Evolutionary conservation across 2,888 invertebrate species (phyloP).

Genomic region (Sipunculus nudus): DNA sequence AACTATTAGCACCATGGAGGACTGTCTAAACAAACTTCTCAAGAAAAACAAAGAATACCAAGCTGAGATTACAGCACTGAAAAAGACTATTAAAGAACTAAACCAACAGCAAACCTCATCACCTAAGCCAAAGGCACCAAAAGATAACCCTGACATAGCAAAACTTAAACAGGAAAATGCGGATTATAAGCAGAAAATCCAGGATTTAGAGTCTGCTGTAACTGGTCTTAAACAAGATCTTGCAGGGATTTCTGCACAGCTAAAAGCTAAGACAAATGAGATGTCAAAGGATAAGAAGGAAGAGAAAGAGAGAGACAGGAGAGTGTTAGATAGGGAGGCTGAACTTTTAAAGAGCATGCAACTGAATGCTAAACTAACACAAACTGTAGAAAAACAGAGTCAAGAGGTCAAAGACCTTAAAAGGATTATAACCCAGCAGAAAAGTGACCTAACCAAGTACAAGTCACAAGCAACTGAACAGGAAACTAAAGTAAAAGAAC

Average conservation of each 20-base stretch:
- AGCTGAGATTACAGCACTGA: conserved; percentile 49
- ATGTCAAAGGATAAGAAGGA: conserved; percentile 64
- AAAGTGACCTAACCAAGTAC: conserved; percentile 48
- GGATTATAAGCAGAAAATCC: too few relatives aligned
- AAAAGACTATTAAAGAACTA: conserved; percentile 49
- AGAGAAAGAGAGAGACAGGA: conserved; percentile 59
- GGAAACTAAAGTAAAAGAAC: conserved; percentile 36
- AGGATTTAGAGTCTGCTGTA: conserved; percentile 61
- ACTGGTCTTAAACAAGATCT: conserved; percentile 60
- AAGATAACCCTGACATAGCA: too few relatives aligned
- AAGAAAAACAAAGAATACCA: conserved; percentile 61
- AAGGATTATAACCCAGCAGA: conserved; percentile 52
- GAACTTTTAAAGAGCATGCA: conserved; percentile 59
- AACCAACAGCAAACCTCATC: too few relatives aligned
- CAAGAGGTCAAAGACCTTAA: conserved; percentile 50
- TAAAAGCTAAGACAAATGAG: conserved; percentile 65
- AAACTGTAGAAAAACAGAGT: conserved; percentile 63
- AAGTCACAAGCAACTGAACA: conserved; percentile 51
- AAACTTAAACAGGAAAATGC: too few relatives aligned
- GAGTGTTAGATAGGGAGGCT: conserved; percentile 50
- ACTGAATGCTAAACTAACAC: conserved; percentile 63
- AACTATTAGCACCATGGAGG: conserved; percentile 65
- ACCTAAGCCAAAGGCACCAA: too few relatives aligned
- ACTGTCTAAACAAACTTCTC: conserved; percentile 55
- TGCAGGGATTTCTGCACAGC: conserved; percentile 60